Base-by-base conservation (phyloP, 1,140 invertebrate genomes). In the Penaeus chinensis region DNA sequence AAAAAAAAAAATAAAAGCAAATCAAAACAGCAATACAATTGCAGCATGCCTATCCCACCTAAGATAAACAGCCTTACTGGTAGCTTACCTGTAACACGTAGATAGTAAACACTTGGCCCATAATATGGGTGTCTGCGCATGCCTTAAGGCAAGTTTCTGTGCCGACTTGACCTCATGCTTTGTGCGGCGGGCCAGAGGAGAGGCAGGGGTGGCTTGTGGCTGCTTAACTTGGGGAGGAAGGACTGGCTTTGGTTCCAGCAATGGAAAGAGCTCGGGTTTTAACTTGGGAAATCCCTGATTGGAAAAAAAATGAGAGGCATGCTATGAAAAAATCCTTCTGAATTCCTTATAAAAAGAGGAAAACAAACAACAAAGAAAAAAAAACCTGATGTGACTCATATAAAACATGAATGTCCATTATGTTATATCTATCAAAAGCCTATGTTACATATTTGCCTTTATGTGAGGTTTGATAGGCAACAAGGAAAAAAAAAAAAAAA, bases 81-180 rank as follows among this genome's bases (percentile, higher is more conserved):
- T n/a, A 18, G 24, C 47, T 61, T 87, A 93, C 93, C 93, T 93
- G 90, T 97, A 97, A 91, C 96, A 97, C 11, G 96, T 96, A 32
- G 95, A 95, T 16, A 97, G 93, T 24, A 98, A 92, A 93, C 96
- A 98, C 93, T 97, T 96, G 22, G 98, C 97, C 98, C 98, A 99
- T 71, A 95, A 93, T 90, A 97, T 95, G 42, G 97, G 97, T 76
- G 92, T 93, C 90, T 93, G 91, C 61, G 95, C 92, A 91, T 95
- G 94, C 90, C 96, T 95, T 5, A 95, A 94, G 19, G 97, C 98
- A 91, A 97, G 94, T 93, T 96, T 96, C 92, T 98, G 97, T 27
- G 97, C 96, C 37, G 95, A 95, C 93, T 96, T 96, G 11, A 99
- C 96, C 94, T 99, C 98, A 90, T 99, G 97, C 91, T 99, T 98